Percentiles rank a stretch among this genome's conserved stretches.
Conservation (phyloP, 2,888 invertebrate species). For the Troides oblongomaculatus region DNA sequence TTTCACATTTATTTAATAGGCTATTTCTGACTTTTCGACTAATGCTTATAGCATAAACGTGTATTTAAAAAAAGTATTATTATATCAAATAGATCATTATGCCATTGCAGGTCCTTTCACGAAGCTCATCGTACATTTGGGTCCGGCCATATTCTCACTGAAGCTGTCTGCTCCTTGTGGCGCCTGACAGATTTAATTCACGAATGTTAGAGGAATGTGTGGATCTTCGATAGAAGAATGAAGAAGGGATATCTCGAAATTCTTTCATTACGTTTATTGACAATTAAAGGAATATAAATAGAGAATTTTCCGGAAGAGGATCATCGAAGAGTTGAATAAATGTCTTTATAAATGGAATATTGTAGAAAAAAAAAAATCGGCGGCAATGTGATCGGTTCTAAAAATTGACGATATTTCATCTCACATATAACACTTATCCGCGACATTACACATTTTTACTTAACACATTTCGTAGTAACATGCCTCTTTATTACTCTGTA, state of each 20-base stretch:
- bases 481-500: constrained; percentile 9
- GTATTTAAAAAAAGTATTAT: too few species aligned
- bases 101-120: constrained; percentile 21
- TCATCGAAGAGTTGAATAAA: neutral
- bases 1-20: too few species aligned
- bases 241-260: neutral
- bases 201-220: constrained; percentile 11
- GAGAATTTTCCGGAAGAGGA: neutral
- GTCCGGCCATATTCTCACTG: constrained; percentile 15
- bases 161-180: constrained; percentile 3
- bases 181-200: constrained; percentile 7
- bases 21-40: too few species aligned
- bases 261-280: constrained; percentile 6
- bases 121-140: constrained; percentile 24
- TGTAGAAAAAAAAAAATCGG: neutral
- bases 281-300: neutral
- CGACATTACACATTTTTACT: neutral
- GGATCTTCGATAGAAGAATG: neutral
- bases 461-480: constrained; percentile 8
- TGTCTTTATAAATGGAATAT: constrained; percentile 2
- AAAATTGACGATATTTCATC: neutral
- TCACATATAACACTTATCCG: neutral
- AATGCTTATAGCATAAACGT: too few species aligned
- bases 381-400: neutral
- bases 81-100: neutral